Evolutionary conservation across 2,113 vertebrate genomes (phyloP).

Genomic region (Cyrtonyx montezumae): DNA sequence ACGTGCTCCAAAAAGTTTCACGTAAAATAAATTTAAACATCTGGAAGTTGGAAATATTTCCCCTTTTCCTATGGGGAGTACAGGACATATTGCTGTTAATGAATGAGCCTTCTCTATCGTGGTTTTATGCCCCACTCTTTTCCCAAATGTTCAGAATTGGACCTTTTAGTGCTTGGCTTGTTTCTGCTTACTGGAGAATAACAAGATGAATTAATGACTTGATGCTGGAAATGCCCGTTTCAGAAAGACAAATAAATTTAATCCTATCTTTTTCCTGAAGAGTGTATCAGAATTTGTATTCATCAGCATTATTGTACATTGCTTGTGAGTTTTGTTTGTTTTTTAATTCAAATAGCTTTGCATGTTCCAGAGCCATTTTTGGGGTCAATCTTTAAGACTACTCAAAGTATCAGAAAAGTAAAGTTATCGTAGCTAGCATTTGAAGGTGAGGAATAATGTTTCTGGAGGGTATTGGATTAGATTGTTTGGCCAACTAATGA

Average conservation of each 20-base stretch:
- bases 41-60: neutral
- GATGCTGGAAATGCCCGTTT: neutral
- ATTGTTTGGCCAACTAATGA: neutral
- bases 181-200: neutral
- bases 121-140: neutral
- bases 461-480: neutral
- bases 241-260: neutral
- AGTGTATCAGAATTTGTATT: neutral
- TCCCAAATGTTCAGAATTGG: neutral
- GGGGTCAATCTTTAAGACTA: neutral
- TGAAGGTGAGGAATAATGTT: neutral
- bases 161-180: neutral
- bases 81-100: neutral
- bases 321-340: neutral
- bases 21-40: neutral
- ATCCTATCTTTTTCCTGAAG: neutral
- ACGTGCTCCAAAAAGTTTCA: neutral
- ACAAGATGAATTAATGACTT: neutral
- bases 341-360: neutral
- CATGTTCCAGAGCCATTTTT: neutral
- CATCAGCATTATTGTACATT: neutral
- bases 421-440: neutral
- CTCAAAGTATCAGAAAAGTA: neutral
- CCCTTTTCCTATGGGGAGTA: neutral
- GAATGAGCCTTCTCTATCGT: neutral